Evolutionary conservation across 2,113 vertebrate species (phyloP).

Genomic region (Cephalopholis sonnerati): DNA sequence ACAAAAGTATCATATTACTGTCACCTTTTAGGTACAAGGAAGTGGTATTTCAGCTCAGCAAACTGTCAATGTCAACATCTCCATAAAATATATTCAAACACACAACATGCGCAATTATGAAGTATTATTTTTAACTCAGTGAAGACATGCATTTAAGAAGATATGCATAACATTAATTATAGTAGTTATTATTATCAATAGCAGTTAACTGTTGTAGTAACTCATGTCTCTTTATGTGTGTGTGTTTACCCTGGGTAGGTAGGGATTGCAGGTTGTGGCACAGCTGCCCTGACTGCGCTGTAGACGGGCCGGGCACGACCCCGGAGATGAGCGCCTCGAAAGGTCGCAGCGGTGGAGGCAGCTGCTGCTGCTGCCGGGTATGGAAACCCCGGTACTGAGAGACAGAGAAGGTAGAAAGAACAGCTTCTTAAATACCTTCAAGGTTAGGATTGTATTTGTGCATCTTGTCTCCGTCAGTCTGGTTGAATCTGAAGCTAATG

Average conservation of each 20-base stretch:
- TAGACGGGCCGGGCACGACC: conserved; percentile 97
- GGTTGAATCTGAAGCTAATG: not conserved
- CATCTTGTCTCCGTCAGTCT: not conserved
- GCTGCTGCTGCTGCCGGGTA: conserved; percentile 92
- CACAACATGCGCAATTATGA: conserved; percentile 65
- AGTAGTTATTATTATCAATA: not conserved
- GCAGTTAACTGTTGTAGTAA: not conserved
- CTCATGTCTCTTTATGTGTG: not conserved
- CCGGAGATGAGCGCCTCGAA: conserved; percentile 96
- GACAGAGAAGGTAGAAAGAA: conserved; percentile 8
- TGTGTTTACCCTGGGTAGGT: conserved; percentile 84
- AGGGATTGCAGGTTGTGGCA: conserved; percentile 95
- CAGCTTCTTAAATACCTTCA: not conserved
- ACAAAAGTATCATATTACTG: not conserved
- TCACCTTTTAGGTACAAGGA: conserved; percentile 68
- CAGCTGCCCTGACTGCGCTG: conserved; percentile 93
- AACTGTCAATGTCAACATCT: conserved; percentile 57
- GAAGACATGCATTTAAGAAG: conserved; percentile 54
- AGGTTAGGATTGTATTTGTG: not conserved
- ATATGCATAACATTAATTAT: not conserved
- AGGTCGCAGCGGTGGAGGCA: conserved; percentile 91
- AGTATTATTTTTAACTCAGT: conserved; percentile 1
- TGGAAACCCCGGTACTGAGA: conserved; percentile 96
- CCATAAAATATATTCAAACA: conserved; percentile 36
- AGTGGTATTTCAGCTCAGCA: conserved; percentile 78